phyloP scores from a whole-genome alignment of 2,888 invertebrate genomes.

The Melinaea marsaeus region DNA sequence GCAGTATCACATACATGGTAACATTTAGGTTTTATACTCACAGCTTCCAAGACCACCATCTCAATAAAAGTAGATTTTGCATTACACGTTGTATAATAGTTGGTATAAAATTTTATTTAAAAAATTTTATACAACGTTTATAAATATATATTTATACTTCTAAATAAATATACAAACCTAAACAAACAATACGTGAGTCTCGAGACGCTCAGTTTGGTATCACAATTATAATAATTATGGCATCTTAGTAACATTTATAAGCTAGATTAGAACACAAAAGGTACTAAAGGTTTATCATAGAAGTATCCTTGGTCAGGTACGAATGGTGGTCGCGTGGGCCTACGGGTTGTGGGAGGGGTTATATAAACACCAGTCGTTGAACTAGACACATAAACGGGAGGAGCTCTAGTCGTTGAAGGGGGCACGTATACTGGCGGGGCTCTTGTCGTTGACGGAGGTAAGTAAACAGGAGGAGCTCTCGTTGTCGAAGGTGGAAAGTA shows the following conservation, averaged over 20 bases:
- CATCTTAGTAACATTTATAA: constrained; percentile 35
- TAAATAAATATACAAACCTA: constrained; percentile 8
- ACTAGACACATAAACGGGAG: constrained; percentile 25
- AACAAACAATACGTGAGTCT: constrained; percentile 16
- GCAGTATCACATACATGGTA: constrained; percentile 9
- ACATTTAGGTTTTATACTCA: background rate
- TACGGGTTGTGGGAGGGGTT: constrained; percentile 38
- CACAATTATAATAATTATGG: constrained; percentile 68
- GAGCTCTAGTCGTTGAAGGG: constrained; percentile 13
- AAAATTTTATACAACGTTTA: background rate
- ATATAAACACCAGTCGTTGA: constrained; percentile 33
- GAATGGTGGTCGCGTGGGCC: constrained; percentile 54
- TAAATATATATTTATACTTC: background rate
- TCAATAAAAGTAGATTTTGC: too few relatives aligned
- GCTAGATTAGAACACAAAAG: constrained; percentile 62
- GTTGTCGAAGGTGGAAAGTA: constrained; percentile 30
- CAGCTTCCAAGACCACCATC: too few relatives aligned
- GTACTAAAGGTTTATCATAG: constrained; percentile 67
- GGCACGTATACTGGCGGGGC: constrained; percentile 17
- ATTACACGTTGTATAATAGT: too few relatives aligned
- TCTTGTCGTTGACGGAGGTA: too few relatives aligned
- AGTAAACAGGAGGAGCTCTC: too few relatives aligned
- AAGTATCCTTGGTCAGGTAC: constrained; percentile 63
- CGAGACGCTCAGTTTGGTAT: constrained; percentile 57
- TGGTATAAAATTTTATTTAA: background rate